Evolutionary conservation across 2,797 vertebrate species (phyloP).

Genomic region (Saguinus oedipus): DNA sequence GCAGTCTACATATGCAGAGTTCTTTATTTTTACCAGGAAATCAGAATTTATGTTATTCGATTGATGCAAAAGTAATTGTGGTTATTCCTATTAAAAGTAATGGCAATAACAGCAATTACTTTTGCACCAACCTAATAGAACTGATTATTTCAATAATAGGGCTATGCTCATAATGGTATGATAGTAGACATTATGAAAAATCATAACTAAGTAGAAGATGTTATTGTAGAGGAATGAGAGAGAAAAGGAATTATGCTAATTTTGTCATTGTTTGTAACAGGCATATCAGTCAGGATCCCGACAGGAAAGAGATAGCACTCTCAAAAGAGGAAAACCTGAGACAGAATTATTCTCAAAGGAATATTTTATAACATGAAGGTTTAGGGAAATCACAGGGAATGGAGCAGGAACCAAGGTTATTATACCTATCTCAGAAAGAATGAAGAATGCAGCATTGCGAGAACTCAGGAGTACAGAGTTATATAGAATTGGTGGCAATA

Average conservation of each 20-base stretch:
- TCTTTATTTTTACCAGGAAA: slow-evolving; percentile 18
- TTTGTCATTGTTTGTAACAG: slow-evolving; percentile 24
- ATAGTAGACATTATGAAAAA: not conserved
- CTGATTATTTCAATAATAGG: not conserved
- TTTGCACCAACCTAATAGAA: not conserved
- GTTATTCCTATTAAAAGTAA: not conserved
- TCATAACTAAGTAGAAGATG: slow-evolving; percentile 13
- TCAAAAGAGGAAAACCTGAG: slow-evolving; percentile 16
- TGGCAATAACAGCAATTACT: not conserved
- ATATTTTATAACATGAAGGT: not conserved
- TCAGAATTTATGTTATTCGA: not conserved
- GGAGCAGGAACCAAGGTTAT: not conserved
- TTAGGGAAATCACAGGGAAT: not conserved
- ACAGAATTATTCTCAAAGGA: not conserved
- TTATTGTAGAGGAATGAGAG: not conserved
- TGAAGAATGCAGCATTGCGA: not conserved
- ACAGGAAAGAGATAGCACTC: not conserved
- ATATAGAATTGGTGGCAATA: not conserved
- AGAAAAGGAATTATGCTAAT: slow-evolving; percentile 22
- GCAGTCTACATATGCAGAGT: not conserved
- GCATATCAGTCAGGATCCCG: not conserved
- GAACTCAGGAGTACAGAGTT: not conserved
- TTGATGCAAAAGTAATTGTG: not conserved
- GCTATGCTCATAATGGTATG: not conserved
- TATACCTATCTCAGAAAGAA: not conserved